A percentile compares a stretch with the other conserved stretches of the same genome.
These are phyloP conservation scores for Stigmatopora nigra DNA, from an alignment of 2,113 vertebrate genomes.

Conservation along the genomic window DNA sequence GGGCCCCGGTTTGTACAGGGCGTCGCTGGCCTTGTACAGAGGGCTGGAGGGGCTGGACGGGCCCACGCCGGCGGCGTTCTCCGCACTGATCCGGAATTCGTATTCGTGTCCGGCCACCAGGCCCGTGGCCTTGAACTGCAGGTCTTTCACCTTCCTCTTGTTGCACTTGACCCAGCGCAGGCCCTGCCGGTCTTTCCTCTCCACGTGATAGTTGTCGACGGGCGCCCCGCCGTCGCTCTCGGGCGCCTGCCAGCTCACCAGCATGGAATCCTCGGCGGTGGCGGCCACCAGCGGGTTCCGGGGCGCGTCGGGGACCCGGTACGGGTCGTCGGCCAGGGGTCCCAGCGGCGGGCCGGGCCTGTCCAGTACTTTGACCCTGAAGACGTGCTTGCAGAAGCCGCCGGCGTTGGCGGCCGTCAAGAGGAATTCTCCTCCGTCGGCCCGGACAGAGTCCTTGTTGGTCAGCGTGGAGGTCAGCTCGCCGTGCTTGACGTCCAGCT, in stretches of 20 bases:
- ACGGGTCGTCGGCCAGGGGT: constrained; percentile 89
- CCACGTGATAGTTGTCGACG: constrained; percentile 87
- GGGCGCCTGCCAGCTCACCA: constrained; percentile 90
- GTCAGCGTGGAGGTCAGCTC: constrained; percentile 82
- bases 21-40: constrained; percentile 87
- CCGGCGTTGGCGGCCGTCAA: constrained; percentile 92
- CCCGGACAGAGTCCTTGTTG: constrained; percentile 89
- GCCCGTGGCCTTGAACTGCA: constrained; percentile 85
- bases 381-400: constrained; percentile 93
- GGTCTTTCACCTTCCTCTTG: constrained; percentile 84
- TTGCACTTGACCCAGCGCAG: constrained; percentile 97
- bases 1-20: constrained; percentile 84
- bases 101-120: constrained; percentile 90
- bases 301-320: constrained; percentile 82
- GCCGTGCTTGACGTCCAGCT: constrained; percentile 83
- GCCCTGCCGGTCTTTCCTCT: constrained; percentile 83
- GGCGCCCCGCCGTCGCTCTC: constrained; percentile 88
- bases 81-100: constrained; percentile 87
- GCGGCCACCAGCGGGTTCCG: constrained; percentile 87
- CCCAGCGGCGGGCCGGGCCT: constrained; percentile 89
- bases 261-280: constrained; percentile 91
- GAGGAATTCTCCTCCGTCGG: constrained; percentile 85
- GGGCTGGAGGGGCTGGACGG: constrained; percentile 81
- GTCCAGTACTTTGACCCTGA: constrained; percentile 94
- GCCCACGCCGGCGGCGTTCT: constrained; percentile 91